Base-by-base conservation (phyloP, 2,888 invertebrate species). In the Eilema depressum region DNA sequence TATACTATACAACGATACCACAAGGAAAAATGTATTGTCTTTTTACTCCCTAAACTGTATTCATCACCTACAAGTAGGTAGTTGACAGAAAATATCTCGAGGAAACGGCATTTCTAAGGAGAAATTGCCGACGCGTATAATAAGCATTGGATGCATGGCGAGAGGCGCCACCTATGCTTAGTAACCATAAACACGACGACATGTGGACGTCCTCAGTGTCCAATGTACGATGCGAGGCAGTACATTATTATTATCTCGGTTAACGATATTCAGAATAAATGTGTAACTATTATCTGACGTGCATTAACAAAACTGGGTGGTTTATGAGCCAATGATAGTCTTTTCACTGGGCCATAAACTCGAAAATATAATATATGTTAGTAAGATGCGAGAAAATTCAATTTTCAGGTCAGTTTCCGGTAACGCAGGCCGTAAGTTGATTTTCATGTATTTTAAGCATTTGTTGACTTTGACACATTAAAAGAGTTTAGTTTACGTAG, bases 121-220 rank as follows among this genome's bases (percentile, higher is more conserved):
- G 88, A 88, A 87, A 88, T 85, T 83, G 76, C 79, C 81, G 78
- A 75, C 71, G 74, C 76, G 80, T 77, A 81, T 80, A 81, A 83
- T 78, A 85, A 75, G 74, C 62, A 63, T 69, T 70, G 66, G 71
- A 76, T 75, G 79, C 72, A 74, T 69, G 66, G 74, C 75, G 77
- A 74, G 71, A 71, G 77, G 81, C 79, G 81, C 79, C 79, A 82
- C 77, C 76, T 70, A 74, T 75, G 47, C 47, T 23, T 75, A 75
- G 41, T 73, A 69, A 66, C 12, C 65, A 70, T 70, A 80, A 78
- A 78, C 66, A 74, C 71, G 62, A 68, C 61, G 64, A 74, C 68
- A 78, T 75, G 72, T 70, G 75, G 73, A 75, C 66, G 60, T 68
- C 73, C 67, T 68, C 76, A 73, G 75, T 80, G 75, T 74, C 69